Percentiles rank a stretch among this genome's conserved stretches.
Evolutionary conservation across 2,888 invertebrate species (phyloP).

Genomic region (Aphelenchoides bicaudatus): DNA sequence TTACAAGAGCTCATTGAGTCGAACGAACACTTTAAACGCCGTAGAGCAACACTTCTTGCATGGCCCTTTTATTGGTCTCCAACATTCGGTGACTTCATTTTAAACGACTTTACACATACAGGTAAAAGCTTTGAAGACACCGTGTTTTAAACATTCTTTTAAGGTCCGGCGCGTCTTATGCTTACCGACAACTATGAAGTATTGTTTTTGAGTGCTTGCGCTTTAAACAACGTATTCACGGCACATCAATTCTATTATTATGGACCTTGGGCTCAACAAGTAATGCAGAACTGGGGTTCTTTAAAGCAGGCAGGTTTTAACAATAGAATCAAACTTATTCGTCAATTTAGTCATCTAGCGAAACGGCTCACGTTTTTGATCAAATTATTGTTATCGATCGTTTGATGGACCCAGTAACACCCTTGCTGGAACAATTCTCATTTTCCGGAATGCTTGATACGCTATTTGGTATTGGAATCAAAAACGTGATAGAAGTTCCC

Average conservation of each 20-base stretch:
- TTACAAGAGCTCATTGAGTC: conserved; percentile 13
- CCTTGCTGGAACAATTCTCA: conserved; percentile 87
- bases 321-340: conserved; percentile 5
- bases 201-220: conserved; percentile 36
- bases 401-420: conserved; percentile 82
- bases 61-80: conserved; percentile 38
- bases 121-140: too few species aligned
- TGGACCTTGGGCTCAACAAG: conserved; percentile 35
- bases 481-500: conserved; percentile 22
- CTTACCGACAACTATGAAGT: conserved; percentile 38
- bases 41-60: conserved; percentile 1
- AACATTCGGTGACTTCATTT: conserved; percentile 19
- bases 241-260: conserved; percentile 24
- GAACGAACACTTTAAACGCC: not conserved
- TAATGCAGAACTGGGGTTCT: conserved; percentile 32
- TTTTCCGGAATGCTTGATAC: conserved; percentile 97
- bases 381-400: conserved; percentile 85
- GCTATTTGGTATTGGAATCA: conserved; percentile 72
- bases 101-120: conserved; percentile 20
- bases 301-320: conserved; percentile 22
- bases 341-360: not conserved
- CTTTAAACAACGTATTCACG: conserved; percentile 24
- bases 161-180: conserved; percentile 19
- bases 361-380: conserved; percentile 67
- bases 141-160: too few species aligned